Conservation (phyloP, 1,140 invertebrate genomes). For the Micrasema minimum region DNA sequence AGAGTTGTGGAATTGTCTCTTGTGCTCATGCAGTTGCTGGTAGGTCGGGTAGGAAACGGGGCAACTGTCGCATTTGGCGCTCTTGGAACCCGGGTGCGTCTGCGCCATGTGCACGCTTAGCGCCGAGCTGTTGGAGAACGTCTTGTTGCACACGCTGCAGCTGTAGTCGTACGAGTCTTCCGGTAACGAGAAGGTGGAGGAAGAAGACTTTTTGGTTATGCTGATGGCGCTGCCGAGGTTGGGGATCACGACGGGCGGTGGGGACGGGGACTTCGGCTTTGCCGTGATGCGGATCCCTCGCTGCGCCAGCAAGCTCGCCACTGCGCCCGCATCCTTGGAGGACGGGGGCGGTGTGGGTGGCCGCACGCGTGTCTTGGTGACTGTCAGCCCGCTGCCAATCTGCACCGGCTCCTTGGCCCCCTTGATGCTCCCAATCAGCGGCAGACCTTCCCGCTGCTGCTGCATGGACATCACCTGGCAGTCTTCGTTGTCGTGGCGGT, state of each 20-base stretch:
- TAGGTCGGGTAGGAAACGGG: slow-evolving; percentile 76
- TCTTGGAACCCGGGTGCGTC: slow-evolving; percentile 60
- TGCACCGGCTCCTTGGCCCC: slow-evolving; percentile 63
- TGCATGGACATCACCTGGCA: slow-evolving; percentile 74
- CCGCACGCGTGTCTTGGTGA: slow-evolving; percentile 69
- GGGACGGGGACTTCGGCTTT: slow-evolving; percentile 64
- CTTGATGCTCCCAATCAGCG: slow-evolving; percentile 79
- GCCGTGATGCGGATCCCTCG: slow-evolving; percentile 80
- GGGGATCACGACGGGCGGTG: slow-evolving; percentile 62
- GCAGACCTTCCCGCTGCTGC: slow-evolving; percentile 76
- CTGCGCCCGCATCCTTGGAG: slow-evolving; percentile 75
- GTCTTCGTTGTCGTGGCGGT: slow-evolving; percentile 65
- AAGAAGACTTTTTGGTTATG: slow-evolving; percentile 65
- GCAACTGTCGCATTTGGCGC: slow-evolving; percentile 76
- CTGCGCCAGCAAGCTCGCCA: slow-evolving; percentile 79
- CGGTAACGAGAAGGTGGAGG: slow-evolving; percentile 63
- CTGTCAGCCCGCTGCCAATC: slow-evolving; percentile 67
- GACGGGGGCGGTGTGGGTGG: slow-evolving; percentile 60
- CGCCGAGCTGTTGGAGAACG: slow-evolving; percentile 39
- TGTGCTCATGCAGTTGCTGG: slow-evolving; percentile 74
- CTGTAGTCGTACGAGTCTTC: slow-evolving; percentile 61
- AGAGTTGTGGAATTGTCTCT: slow-evolving; percentile 74
- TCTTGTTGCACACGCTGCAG: slow-evolving; percentile 62
- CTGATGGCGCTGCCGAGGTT: slow-evolving; percentile 80
- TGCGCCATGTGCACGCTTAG: slow-evolving; percentile 60